Evolutionary conservation across 2,113 vertebrate genomes (phyloP), one percentile per base, ranked within the genome.

Genomic region (Marmota monax): DNA sequence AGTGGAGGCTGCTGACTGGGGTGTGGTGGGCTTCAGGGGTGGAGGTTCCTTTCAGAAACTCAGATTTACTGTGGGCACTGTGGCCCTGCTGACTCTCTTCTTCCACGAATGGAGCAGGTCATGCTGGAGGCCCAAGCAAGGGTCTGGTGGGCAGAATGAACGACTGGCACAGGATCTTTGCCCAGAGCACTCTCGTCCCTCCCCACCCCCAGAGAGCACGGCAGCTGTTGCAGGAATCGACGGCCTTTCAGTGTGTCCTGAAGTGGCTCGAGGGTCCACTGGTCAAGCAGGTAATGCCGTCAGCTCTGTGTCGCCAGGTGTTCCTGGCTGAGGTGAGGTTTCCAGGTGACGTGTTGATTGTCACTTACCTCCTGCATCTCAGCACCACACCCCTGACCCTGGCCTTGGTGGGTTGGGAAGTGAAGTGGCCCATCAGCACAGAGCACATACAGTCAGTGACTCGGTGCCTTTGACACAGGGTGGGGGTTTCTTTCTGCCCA

Each of bases 171-270:
- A 94, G 86, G 58, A 51, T 97, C 93, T 99, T 99, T 80, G 65
- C 97, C 32, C 98, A 96, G 48, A 97, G 92, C 73, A 97, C 97
- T 4, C 5, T 96, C 3, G 88, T 99, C 7, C 99, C 99, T 0
- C 99, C 99, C 0, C 99, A 98, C 92, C 78, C 98, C 0, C 99
- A 99, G 96, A 98, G 99, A 0, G 61, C 97, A 1, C 98, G 98
- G 17, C 95, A 97, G 70, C 97, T 98, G 1, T 29, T 23, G 25
- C 98, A 98, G 11, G 97, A 94, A 25, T 98, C 99, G 0, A 58
- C 92, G 0, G 98, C 99, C 0, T 99, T 99, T 84, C 99, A 99
- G 96, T 99, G 99, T 4, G 51, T 96, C 90, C 97, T 99, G 56
- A 98, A 96, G 97, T 72, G 97, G 29, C 76, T 99, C 2, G 98